Evolutionary conservation across 2,797 vertebrate genomes (phyloP), one percentile per base, ranked within the genome.

Genomic region (Emydoidea blandingii): DNA sequence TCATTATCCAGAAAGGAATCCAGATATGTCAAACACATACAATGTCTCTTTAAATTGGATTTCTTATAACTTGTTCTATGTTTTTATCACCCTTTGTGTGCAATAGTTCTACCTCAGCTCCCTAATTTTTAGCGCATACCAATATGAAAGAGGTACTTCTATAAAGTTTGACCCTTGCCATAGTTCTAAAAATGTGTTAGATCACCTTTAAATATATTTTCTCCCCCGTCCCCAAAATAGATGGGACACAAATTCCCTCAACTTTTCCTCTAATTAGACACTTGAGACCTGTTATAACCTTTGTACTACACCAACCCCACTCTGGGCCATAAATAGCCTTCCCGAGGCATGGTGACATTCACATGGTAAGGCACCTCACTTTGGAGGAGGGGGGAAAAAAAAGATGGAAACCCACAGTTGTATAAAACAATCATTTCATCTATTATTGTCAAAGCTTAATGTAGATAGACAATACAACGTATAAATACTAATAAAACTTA

Each of bases 11-110:
- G 84, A 53, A 57, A 78, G 57, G 23, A 29, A 25, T 72, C 85
- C 54, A 81, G n/a, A 34, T 78, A 27, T 82, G 19, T 86, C 3
- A 79, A 88, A 16, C 8, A 21, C 12, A 10, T 44, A 50, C 49
- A 1, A 4, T 3, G 1, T n/a, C 4, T 37, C 41, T 27, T 8
- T 52, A 84, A 91, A 27, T 4, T 16, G 8, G 68, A 1, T 0
- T n/a, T 23, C 59, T 50, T 27, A 44, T 44, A 25, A 23, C 52
- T n/a, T 31, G 37, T 10, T 50, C 0, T 1, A 53, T 57, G 82
- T 7, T 31, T 18, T 31, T 12, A 57, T 76, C 27, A 3, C 0
- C 11, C 0, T 37, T 0, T 8, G 0, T 29, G 79, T 53, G n/a
- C 3, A 31, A 12, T 3, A 0, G 4, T 56, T 59, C 57, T 81